Base-by-base conservation (phyloP, 2,888 invertebrate species). In the Euproctis similis region DNA sequence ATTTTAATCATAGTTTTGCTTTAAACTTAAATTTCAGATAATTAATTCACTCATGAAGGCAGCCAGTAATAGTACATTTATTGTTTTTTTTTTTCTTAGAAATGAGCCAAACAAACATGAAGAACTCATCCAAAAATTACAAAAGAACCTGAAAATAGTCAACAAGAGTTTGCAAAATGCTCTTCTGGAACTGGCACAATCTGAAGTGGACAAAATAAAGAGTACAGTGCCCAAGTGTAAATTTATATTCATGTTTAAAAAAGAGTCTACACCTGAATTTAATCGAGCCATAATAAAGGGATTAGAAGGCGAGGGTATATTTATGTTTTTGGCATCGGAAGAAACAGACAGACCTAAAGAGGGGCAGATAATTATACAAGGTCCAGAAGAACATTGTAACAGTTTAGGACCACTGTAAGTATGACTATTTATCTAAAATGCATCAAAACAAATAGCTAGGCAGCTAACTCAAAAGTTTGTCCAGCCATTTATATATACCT, bases 231-330 rank as follows among this genome's bases (percentile, higher is more conserved):
- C 87, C 0, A 60, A 69, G 30, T 89, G 89, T 0, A 86, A 86
- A 52, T 90, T 84, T 52, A 73, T 87, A 36, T 77, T 78, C 14
- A 61, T 90, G 53, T 89, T 87, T 51, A 88, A 90, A 40, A 91
- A 90, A 48, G 94, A 93, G 56, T 93, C 91, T 0, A 94, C 93
- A 43, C 86, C 88, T 4, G 93, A 94, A 52, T 95, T 92, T 53
- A 90, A 92, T 59, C 87, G 88, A 39, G 85, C 85, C 11, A 85
- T 95, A 33, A 77, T 92, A 8, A 88, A 89, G 42, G 89, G 89
- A 39, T 59, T 92, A 27, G 89, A 88, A 21, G 81, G 74, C 1
- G 73, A 74, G 48, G 85, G 76, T 4, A 66, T 90, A 26, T 87
- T 92, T 31, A 69, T 92, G 30, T 89, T 93, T 45, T 52, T 93